phyloP scores from a whole-genome alignment of 2,113 vertebrate species.

The Chrysochloris asiatica region DNA sequence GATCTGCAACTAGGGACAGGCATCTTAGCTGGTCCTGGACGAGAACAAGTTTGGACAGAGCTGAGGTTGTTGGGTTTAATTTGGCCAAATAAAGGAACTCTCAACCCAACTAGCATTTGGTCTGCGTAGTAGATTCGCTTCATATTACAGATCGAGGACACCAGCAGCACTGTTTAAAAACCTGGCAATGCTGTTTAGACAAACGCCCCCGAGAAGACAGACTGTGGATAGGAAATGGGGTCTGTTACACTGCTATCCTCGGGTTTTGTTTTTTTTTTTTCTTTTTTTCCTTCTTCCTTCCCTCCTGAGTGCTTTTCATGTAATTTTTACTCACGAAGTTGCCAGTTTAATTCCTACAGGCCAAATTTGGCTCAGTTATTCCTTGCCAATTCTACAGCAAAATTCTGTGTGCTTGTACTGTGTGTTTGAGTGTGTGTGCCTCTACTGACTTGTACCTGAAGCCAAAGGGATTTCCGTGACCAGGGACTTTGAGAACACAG shows the following conservation, averaged over 20 bases:
- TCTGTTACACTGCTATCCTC: conserved; percentile 66
- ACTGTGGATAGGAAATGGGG: conserved; percentile 74
- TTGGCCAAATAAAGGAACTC: conserved; percentile 77
- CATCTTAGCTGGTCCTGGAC: conserved; percentile 47
- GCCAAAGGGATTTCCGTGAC: conserved; percentile 60
- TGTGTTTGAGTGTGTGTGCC: neutral
- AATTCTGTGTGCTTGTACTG: conserved; percentile 55
- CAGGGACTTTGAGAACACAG: conserved; percentile 9
- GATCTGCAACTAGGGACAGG: conserved; percentile 55
- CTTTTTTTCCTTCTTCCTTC: conserved; percentile 53
- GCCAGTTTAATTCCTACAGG: conserved; percentile 78
- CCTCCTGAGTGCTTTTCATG: conserved; percentile 71
- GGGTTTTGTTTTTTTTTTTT: conserved; percentile 41
- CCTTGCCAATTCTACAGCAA: conserved; percentile 74
- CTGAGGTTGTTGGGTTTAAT: conserved; percentile 73
- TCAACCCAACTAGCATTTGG: conserved; percentile 69
- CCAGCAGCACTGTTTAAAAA: conserved; percentile 75
- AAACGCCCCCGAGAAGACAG: conserved; percentile 76
- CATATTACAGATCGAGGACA: conserved; percentile 73
- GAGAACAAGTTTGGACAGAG: conserved; percentile 60
- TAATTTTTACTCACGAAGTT: conserved; percentile 78
- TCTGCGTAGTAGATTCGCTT: conserved; percentile 60
- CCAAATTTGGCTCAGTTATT: conserved; percentile 75
- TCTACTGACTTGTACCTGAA: conserved; percentile 56
- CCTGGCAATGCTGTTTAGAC: conserved; percentile 79